phyloP scores from a whole-genome alignment of 2,113 vertebrate species.

The Puma concolor region DNA sequence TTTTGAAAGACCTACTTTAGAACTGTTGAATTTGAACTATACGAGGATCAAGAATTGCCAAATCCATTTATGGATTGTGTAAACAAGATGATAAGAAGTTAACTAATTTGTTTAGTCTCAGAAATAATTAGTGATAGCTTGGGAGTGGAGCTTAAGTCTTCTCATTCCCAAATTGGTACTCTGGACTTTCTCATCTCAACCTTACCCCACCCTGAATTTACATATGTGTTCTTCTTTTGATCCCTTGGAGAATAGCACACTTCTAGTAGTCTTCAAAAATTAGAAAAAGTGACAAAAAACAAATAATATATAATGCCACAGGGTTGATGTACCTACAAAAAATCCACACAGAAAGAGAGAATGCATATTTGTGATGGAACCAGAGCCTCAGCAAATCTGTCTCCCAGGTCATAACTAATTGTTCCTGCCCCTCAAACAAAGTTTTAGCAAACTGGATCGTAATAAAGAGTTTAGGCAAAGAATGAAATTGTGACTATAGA shows the following conservation, averaged over 20 bases:
- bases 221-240: background rate
- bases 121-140: background rate
- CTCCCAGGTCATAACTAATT: background rate
- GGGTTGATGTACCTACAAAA: background rate
- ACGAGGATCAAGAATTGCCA: background rate
- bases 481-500: background rate
- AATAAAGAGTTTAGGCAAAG: background rate
- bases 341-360: background rate
- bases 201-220: background rate
- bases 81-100: background rate
- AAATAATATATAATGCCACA: background rate
- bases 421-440: background rate
- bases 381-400: background rate
- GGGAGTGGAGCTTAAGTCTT: background rate
- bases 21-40: slow-evolving; percentile 1
- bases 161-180: background rate
- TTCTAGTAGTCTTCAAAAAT: slow-evolving; percentile 11
- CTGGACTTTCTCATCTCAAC: background rate
- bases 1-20: slow-evolving; percentile 15
- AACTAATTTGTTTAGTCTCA: background rate
- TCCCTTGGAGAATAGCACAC: background rate
- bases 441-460: background rate
- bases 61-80: slow-evolving; percentile 1
- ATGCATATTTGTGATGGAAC: background rate
- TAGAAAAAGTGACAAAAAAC: background rate